A percentile compares a stretch with the other conserved stretches of the same genome.
phyloP scores from a whole-genome alignment of 2,888 invertebrate genomes.

The Parnassius orleans region DNA sequence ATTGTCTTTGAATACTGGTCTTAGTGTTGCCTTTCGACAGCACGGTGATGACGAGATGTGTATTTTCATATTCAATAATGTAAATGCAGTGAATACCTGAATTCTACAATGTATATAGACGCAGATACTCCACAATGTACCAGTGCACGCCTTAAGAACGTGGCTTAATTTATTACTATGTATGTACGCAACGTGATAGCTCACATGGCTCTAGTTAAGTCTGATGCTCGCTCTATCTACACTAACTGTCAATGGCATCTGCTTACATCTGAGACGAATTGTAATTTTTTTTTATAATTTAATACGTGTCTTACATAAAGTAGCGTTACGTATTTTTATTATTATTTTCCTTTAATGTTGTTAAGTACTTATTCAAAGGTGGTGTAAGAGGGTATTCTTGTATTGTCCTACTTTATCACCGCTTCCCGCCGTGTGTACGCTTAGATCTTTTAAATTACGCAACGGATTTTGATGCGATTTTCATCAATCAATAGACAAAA shows the following conservation, averaged over 20 bases:
- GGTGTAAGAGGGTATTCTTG: no score
- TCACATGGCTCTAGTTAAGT: slow-evolving; percentile 4
- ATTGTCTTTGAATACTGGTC: no score
- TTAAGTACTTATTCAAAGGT: no score
- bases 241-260: neutral
- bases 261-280: neutral
- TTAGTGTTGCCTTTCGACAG: neutral
- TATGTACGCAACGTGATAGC: neutral
- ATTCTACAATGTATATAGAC: slow-evolving; percentile 1
- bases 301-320: neutral
- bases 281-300: neutral
- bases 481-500: no score
- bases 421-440: no score
- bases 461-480: no score
- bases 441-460: no score
- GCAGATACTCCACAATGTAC: neutral
- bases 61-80: slow-evolving; percentile 15
- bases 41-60: slow-evolving; percentile 1
- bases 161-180: slow-evolving; percentile 6
- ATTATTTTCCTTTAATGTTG: no score
- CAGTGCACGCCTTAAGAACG: slow-evolving; percentile 8
- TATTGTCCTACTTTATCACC: no score
- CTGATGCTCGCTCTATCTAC: neutral
- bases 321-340: neutral
- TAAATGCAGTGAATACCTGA: slow-evolving; percentile 1